Evolutionary conservation across 2,888 invertebrate species (phyloP), one percentile per base, ranked within the genome.

Genomic region (Hirtodrosophila trivittata): DNA sequence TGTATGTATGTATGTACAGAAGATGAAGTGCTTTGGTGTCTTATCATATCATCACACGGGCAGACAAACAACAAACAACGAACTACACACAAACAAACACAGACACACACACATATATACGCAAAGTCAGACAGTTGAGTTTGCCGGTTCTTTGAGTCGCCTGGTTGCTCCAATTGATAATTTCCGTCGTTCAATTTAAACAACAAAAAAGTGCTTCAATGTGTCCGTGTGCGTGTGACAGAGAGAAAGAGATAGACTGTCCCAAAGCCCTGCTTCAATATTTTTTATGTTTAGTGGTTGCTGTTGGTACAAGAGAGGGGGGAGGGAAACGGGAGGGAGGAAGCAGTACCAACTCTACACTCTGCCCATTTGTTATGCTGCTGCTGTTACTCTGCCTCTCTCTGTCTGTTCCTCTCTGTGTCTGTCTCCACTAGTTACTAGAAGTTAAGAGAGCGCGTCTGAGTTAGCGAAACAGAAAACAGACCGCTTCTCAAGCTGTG

Each of bases 101-200:
- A 30, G 7, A n/a, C 13, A 58, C 13, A 49, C 39, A 50, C 51
- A 52, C 43, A 64, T 30, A 30, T 32, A 38, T n/a, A n/a, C n/a
- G n/a, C 14, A 49, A 18, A 54, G 12, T 25, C 33, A 16, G 12
- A 33, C 42, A 45, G 35, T 43, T 7, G 35, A 14, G 39, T 35
- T 69, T 72, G 69, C 71, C 68, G 60, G 64, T 68, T 72, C 75
- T 68, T 65, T 47, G 42, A 68, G 57, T 57, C 39, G 63, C 54
- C 35, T 54, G 41, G n/a, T 62, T 71, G 43, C 71, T 70, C 67
- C 75, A 81, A 81, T 81, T 81, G 80, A 81, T 77, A 75, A 80
- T 81, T 80, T 81, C 82, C 82, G 80, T 77, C 64, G 56, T 64
- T 75, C 59, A 82, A 80, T 72, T 80, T 65, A 70, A 72, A 65